Conservation (phyloP, 2,797 vertebrate genomes). For the Champsocephalus esox region DNA sequence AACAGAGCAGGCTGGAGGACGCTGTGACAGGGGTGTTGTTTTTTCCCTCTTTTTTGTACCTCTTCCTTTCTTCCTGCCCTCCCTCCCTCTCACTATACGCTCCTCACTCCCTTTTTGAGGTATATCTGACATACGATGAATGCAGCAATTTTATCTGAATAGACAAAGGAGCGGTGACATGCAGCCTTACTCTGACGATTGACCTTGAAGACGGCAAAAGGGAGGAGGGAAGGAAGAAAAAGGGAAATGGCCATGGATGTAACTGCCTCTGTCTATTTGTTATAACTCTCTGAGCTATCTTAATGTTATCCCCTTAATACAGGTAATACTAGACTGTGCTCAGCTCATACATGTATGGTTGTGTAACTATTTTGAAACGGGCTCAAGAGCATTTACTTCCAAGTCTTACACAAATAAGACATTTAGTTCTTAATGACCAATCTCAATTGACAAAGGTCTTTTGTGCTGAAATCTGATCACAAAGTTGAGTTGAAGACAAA, state of each 20-base stretch:
- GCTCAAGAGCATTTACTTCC: not conserved
- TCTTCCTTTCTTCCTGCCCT: conserved; percentile 57
- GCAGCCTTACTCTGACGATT: conserved; percentile 78
- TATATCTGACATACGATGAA: conserved; percentile 88
- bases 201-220: conserved; percentile 84
- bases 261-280: conserved; percentile 45
- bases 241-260: conserved; percentile 50
- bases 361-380: conserved; percentile 16
- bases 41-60: conserved; percentile 22
- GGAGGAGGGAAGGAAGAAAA: conserved; percentile 56
- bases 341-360: conserved; percentile 3
- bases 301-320: conserved; percentile 18
- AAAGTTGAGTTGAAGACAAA: not conserved
- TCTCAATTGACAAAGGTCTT: not conserved
- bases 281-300: conserved; percentile 43
- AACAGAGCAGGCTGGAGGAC: conserved; percentile 82
- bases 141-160: conserved; percentile 87
- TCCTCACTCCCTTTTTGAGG: conserved; percentile 75
- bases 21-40: conserved; percentile 73
- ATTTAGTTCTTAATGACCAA: not conserved
- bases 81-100: conserved; percentile 51
- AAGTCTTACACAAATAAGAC: not conserved
- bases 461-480: not conserved
- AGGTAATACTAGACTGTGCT: not conserved
- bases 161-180: conserved; percentile 84